Base-by-base conservation (phyloP, 2,113 vertebrate species). In the Burhinus oedicnemus region DNA sequence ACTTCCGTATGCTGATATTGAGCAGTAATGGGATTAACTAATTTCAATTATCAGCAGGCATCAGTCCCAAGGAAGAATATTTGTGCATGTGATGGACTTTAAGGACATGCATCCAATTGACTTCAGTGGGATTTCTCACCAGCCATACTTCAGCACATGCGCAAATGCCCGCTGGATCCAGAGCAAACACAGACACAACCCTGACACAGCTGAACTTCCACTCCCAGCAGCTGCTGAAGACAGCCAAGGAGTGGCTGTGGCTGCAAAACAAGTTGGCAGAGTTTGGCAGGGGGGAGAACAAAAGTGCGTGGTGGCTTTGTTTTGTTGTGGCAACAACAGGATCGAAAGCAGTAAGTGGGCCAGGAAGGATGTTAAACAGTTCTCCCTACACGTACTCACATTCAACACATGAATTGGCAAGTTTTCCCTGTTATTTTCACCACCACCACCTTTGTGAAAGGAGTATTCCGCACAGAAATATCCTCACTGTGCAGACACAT, bases 281-380 rank as follows among this genome's bases (percentile, higher is more conserved):
- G 25, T 82, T 49, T 4, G 2, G 40, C 8, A 10, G 6, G 40
- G 62, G 38, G 44, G 26, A 90, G 58, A 83, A 27, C 6, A 52
- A 83, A 86, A 65, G 12, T 3, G 12, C 0, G 0, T 2, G 0
- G 16, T 62, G 21, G 15, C 10, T 80, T 85, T 68, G 6, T 20
- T 81, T 40, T 91, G 14, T 71, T 74, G 36, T 30, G 51, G 23
- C 38, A 86, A 52, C 44, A 40, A 15, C 42, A 80, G 51, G 62
- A 65, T 38, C 0, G 2, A 71, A 68, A 91, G 64, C 75, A 66
- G n/a, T 32, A 36, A 55, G 36, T 11, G 83, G 44, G 13, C 54
- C 77, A 45, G 51, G 51, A 87, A 57, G 30, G 30, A 52, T 57
- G 36, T 10, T 69, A 44, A 86, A 32, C 44, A 17, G 15, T 42